Evolutionary conservation across 1,140 invertebrate species (phyloP).

Genomic region (Amphibalanus amphitrite): DNA sequence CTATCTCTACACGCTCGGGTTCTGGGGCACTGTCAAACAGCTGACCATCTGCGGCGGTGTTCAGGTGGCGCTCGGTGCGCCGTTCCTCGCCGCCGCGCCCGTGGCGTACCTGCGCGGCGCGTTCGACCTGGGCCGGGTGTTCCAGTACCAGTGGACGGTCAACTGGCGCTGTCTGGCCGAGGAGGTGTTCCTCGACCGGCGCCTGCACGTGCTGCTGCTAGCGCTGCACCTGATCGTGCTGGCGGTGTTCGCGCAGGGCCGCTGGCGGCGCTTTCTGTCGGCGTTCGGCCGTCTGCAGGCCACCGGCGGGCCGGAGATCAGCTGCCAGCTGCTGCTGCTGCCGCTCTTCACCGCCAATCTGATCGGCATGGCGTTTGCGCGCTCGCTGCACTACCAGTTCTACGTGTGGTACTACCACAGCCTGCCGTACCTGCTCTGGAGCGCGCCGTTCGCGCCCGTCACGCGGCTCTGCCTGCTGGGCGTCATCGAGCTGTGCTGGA

Average conservation of each 20-base stretch:
- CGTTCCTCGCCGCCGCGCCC: constrained; percentile 72
- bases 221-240: constrained; percentile 54
- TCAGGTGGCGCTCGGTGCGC: constrained; percentile 49
- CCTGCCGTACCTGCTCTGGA: constrained; percentile 66
- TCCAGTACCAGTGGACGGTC: constrained; percentile 95
- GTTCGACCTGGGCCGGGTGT: constrained; percentile 87
- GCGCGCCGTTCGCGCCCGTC: constrained; percentile 37
- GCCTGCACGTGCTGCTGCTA: constrained; percentile 67
- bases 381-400: constrained; percentile 98
- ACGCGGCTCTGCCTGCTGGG: constrained; percentile 44
- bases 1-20: constrained; percentile 58
- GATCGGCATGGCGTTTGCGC: constrained; percentile 70
- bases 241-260: constrained; percentile 42
- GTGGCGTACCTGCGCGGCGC: constrained; percentile 69
- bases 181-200: constrained; percentile 57
- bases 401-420: constrained; percentile 99
- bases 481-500: constrained; percentile 88
- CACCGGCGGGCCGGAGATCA: not conserved
- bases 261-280: constrained; percentile 14
- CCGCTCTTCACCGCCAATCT: constrained; percentile 85
- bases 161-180: constrained; percentile 86
- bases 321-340: constrained; percentile 55
- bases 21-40: constrained; percentile 48
- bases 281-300: constrained; percentile 7
- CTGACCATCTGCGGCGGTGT: constrained; percentile 61